Percentiles rank a stretch among this genome's conserved stretches.
phyloP scores from a whole-genome alignment of 2,797 vertebrate species.

The Dermochelys coriacea region DNA sequence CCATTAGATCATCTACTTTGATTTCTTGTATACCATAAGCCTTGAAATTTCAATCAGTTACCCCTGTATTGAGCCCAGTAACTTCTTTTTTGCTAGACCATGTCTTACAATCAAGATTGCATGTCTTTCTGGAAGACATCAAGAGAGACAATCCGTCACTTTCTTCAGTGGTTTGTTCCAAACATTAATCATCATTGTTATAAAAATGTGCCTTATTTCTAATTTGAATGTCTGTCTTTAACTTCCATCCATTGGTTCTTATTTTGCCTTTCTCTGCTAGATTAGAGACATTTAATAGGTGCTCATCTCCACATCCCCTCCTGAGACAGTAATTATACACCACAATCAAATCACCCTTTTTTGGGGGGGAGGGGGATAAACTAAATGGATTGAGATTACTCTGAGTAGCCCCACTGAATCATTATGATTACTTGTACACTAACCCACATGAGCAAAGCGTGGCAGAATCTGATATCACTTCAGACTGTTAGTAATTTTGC shows the following conservation, averaged over 20 bases:
- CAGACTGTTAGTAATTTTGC: neutral
- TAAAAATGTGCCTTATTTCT: neutral
- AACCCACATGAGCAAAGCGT: neutral
- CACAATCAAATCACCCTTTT: neutral
- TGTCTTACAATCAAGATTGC: too few relatives aligned
- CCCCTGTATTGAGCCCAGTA: neutral
- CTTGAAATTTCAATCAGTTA: neutral
- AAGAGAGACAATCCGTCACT: neutral
- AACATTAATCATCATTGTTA: neutral
- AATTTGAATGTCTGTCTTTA: neutral
- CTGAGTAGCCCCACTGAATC: neutral
- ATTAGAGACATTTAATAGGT: neutral
- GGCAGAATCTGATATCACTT: neutral
- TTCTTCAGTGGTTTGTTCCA: neutral
- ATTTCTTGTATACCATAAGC: neutral
- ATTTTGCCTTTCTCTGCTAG: neutral
- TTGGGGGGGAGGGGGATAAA: too few relatives aligned
- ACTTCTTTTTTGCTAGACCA: neutral
- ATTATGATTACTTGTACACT: neutral
- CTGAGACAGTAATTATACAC: neutral
- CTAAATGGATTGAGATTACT: neutral
- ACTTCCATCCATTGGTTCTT: neutral
- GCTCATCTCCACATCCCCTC: neutral
- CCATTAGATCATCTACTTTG: neutral
- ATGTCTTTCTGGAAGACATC: too few relatives aligned